Conservation (phyloP, 1,140 invertebrate species). For the Arctopsyche grandis region DNA sequence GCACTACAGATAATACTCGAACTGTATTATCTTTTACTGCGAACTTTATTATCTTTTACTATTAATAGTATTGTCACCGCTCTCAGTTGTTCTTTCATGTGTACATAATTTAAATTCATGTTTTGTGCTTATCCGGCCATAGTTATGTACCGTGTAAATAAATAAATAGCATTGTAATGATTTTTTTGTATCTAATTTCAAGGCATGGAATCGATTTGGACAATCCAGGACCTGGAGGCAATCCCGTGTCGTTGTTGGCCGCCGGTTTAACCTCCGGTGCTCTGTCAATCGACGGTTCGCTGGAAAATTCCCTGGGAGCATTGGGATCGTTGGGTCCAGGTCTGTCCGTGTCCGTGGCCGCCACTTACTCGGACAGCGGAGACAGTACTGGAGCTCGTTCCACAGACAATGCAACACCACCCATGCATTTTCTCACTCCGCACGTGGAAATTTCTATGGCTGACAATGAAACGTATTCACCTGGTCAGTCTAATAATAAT, state of each 20-base stretch:
- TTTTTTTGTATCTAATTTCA: conserved; percentile 22
- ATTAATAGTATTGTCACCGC: too few relatives aligned
- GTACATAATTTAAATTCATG: too few relatives aligned
- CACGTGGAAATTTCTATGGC: conserved; percentile 91
- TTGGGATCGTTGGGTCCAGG: conserved; percentile 66
- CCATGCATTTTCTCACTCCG: conserved; percentile 89
- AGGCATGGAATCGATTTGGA: conserved; percentile 90
- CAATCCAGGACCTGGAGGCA: conserved; percentile 83
- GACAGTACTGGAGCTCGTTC: conserved; percentile 81
- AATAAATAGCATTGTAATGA: too few relatives aligned
- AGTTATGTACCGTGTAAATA: too few relatives aligned
- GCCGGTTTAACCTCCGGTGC: conserved; percentile 71
- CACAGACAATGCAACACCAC: conserved; percentile 83
- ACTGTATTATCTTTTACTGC: too few relatives aligned
- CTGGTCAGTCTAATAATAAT: conserved; percentile 62
- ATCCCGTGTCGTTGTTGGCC: conserved; percentile 72
- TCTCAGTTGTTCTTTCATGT: too few relatives aligned
- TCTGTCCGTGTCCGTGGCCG: conserved; percentile 70
- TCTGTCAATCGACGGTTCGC: conserved; percentile 64
- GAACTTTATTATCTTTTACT: too few relatives aligned
- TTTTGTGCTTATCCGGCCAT: too few relatives aligned
- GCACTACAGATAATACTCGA: too few relatives aligned
- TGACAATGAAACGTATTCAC: conserved; percentile 70
- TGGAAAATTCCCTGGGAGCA: conserved; percentile 65
- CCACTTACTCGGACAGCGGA: conserved; percentile 80